These are phyloP conservation scores for Bradypodion pumilum DNA, from an alignment of 2,797 vertebrate species.

Conservation along the genomic window DNA sequence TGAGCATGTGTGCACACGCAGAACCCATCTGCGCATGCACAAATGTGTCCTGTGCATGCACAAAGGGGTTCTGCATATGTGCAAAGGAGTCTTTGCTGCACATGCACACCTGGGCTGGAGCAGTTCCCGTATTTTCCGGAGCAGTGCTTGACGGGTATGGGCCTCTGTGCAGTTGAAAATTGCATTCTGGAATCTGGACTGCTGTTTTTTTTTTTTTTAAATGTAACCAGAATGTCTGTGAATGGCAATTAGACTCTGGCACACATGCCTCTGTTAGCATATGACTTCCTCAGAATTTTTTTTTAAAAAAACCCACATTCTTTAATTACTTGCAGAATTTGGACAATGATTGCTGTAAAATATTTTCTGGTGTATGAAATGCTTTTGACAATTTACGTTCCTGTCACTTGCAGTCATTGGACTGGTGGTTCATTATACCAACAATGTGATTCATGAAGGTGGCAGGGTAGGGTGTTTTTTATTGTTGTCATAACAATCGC, in stretches of 20 bases:
- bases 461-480: slow-evolving; percentile 39
- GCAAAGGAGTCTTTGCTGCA: too few species aligned
- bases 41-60: too few species aligned
- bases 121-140: too few species aligned
- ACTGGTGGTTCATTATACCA: slow-evolving; percentile 1
- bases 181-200: not conserved
- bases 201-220: not conserved
- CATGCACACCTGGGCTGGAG: too few species aligned
- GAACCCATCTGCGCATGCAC: too few species aligned
- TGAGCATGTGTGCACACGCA: too few species aligned
- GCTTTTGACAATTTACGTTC: slow-evolving; percentile 21
- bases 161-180: not conserved
- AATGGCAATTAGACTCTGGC: not conserved
- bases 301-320: not conserved
- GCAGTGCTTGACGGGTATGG: too few species aligned
- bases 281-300: not conserved
- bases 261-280: not conserved
- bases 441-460: slow-evolving; percentile 52
- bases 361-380: slow-evolving; percentile 16
- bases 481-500: slow-evolving; percentile 54
- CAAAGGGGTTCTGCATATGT: too few species aligned
- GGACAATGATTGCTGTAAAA: slow-evolving; percentile 30
- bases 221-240: not conserved
- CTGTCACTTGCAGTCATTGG: slow-evolving; percentile 34
- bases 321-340: slow-evolving; percentile 42